A percentile compares a stretch with the other conserved stretches of the same genome.
phyloP scores from a whole-genome alignment of 2,797 vertebrate genomes.

The Peromyscus attwateri region DNA sequence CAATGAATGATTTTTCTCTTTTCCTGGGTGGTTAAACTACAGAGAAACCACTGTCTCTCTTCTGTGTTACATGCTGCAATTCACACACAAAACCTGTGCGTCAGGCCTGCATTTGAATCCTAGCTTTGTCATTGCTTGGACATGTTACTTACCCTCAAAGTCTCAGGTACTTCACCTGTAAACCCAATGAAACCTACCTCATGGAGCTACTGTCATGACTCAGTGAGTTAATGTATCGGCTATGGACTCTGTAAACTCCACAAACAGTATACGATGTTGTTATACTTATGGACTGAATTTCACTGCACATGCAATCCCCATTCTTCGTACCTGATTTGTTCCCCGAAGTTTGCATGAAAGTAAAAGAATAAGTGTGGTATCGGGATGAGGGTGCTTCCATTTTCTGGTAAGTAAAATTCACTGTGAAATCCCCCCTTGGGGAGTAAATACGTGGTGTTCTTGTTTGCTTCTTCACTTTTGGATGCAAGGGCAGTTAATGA shows the following conservation, averaged over 20 bases:
- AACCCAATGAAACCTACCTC: conserved; percentile 78
- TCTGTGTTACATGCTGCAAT: conserved; percentile 33
- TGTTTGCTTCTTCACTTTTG: conserved; percentile 68
- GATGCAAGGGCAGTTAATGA: conserved; percentile 32
- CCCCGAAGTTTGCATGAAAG: conserved; percentile 66
- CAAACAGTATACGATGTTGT: conserved; percentile 57
- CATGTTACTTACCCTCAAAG: conserved; percentile 66
- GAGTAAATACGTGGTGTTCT: conserved; percentile 78
- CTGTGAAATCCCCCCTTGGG: conserved; percentile 65
- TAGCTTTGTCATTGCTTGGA: conserved; percentile 64
- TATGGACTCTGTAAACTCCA: conserved; percentile 66
- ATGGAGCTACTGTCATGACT: conserved; percentile 75
- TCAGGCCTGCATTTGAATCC: conserved; percentile 44
- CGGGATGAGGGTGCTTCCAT: conserved; percentile 52
- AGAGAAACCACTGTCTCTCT: conserved; percentile 7
- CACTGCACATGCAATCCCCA: conserved; percentile 56
- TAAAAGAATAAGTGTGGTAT: conserved; percentile 60
- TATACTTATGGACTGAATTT: conserved; percentile 72
- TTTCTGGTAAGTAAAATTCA: conserved; percentile 78
- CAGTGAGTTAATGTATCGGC: conserved; percentile 62
- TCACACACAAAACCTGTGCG: background rate
- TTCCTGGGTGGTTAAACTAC: background rate
- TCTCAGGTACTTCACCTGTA: conserved; percentile 81
- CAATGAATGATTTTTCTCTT: conserved; percentile 64
- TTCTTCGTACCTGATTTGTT: conserved; percentile 69